Evolutionary conservation across 1,140 invertebrate genomes (phyloP), one percentile per base, ranked within the genome.

Genomic region (Apocrypta bakeri): DNA sequence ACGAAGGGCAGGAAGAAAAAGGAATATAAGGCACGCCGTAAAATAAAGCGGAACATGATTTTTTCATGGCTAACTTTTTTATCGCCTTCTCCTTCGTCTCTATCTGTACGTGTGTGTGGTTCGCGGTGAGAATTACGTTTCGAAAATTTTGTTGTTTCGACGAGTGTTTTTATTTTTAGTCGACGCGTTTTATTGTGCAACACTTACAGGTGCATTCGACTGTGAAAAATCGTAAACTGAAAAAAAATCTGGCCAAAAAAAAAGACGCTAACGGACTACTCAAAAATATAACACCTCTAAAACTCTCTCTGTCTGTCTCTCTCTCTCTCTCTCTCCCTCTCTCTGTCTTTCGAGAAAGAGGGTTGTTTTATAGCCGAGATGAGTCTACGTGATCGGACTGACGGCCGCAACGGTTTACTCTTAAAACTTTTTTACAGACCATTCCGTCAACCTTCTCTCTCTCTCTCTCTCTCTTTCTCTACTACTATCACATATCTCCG

Each of bases 311-410:
- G 3, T 4, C 33, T 37, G 3, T 37, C 33, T 37, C 33, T 37
- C 33, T 37, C 33, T 4, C 33, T 37, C 33, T 37, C 33, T 37
- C 33, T 37, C 33, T 37, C 33, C 9, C 33, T 37, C 33, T 37
- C 9, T 37, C 33, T 37, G 3, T 9, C 33, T 37, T 37, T 37
- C 33, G 2, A 2, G 64, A 56, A 71, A 81, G 81, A 85, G 79
- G 81, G 80, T 86, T 89, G 88, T 86, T 89, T 89, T 89, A 89
- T 81, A 86, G 85, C 79, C 79, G 31, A 86, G 87, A 89, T 88
- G 87, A 86, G 86, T 84, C 83, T 87, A 89, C 88, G 88, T 89
- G 88, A 89, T 86, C 87, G 84, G 88, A 87, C 85, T 88, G 69
- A 24, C 11, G 37, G 56, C 78, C 33, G 24, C n/a, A 27, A 29